Evolutionary conservation across 2,113 vertebrate species (phyloP).

Genomic region (Alethe castanea): DNA sequence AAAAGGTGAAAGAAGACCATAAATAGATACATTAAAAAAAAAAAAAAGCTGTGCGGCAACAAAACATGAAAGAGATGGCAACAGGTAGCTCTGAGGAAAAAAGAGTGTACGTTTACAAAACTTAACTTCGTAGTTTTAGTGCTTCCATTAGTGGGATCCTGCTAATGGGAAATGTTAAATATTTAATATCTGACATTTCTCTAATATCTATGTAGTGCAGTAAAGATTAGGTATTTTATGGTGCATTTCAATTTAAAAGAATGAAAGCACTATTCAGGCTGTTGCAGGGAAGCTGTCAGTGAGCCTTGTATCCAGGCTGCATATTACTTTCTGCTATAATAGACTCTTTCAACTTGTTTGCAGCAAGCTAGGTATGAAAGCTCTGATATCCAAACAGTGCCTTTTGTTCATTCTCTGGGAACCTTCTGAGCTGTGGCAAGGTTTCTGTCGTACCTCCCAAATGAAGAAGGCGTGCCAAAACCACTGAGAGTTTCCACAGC

Average conservation of each 20-base stretch:
- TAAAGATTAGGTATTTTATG: slow-evolving; percentile 17
- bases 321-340: not conserved
- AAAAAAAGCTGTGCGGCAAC: not conserved
- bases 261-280: not conserved
- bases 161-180: slow-evolving; percentile 49
- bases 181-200: slow-evolving; percentile 49
- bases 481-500: not conserved
- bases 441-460: not conserved
- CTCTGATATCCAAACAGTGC: rapidly evolving
- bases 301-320: not conserved
- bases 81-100: not conserved
- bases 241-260: slow-evolving; percentile 2
- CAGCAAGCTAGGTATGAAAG: not conserved
- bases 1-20: not conserved
- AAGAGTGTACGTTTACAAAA: not conserved
- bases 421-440: not conserved
- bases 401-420: not conserved
- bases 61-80: not conserved
- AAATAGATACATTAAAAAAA: not conserved
- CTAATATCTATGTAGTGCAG: not conserved
- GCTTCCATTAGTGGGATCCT: not conserved
- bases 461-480: not conserved
- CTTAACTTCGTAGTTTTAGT: not conserved
- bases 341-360: not conserved
- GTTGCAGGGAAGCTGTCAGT: not conserved